Evolutionary conservation across 2,888 invertebrate genomes (phyloP).

Genomic region (Rutpela maculata): DNA sequence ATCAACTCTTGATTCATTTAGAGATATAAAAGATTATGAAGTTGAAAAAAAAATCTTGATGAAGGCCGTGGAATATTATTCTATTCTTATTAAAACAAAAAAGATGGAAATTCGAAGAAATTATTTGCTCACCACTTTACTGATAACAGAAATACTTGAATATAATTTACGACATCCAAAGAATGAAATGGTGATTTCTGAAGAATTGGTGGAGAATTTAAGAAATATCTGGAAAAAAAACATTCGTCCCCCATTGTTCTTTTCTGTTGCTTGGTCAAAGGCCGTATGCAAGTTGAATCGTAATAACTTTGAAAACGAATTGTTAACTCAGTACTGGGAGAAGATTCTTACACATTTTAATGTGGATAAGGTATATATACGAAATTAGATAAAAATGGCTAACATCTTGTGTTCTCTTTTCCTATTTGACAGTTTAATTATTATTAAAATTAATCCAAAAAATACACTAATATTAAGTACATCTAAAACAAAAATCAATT

Average conservation of each 20-base stretch:
- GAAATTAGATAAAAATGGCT: too few relatives aligned
- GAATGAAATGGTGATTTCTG: background rate
- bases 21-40: background rate
- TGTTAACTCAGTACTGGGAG: background rate
- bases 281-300: slow-evolving; percentile 26
- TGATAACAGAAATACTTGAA: background rate
- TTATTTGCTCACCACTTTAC: background rate
- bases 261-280: background rate
- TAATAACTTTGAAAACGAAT: slow-evolving; percentile 15
- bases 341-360: background rate
- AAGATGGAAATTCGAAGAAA: background rate
- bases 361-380: slow-evolving; percentile 1
- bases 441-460: too few relatives aligned
- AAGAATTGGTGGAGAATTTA: background rate
- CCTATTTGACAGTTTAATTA: too few relatives aligned
- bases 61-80: background rate
- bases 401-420: too few relatives aligned
- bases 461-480: too few relatives aligned
- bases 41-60: slow-evolving; percentile 16
- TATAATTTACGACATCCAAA: slow-evolving; percentile 8
- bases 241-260: background rate
- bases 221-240: background rate
- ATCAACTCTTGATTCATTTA: background rate
- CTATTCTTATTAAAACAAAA: background rate
- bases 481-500: too few relatives aligned